Evolutionary conservation across 2,113 vertebrate genomes (phyloP).

Genomic region (Alethe diademata): DNA sequence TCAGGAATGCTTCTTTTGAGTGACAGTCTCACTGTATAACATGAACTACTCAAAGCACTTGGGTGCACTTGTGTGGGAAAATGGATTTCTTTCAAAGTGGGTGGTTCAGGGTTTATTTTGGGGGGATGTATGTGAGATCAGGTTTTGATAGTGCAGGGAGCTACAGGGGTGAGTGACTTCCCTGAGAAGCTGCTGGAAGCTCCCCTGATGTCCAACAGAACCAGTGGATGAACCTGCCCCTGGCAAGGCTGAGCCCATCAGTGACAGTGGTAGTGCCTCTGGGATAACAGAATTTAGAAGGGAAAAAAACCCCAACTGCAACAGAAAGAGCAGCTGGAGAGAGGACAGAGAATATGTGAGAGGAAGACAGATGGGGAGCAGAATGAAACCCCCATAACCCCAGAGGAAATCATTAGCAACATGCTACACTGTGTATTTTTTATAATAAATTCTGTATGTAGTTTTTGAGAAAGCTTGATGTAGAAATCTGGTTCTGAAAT

Average conservation of each 20-base stretch:
- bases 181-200: background rate
- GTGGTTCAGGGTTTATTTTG: background rate
- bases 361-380: background rate
- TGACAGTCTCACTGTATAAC: background rate
- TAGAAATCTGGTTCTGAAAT: background rate
- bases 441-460: background rate
- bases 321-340: background rate
- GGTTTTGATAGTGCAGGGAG: background rate
- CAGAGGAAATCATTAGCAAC: background rate
- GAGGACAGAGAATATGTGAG: background rate
- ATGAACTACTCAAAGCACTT: background rate
- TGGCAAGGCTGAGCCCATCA: background rate
- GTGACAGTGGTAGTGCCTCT: background rate
- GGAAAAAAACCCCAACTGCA: fast-evolving
- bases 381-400: background rate
- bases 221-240: background rate
- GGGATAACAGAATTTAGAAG: background rate
- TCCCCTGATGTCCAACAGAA: background rate
- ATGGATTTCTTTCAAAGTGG: conserved; percentile 16
- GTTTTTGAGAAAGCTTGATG: background rate
- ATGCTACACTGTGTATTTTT: background rate
- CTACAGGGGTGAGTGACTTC: background rate
- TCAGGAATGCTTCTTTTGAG: background rate
- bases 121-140: background rate
- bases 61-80: background rate